Evolutionary conservation across 2,888 invertebrate species (phyloP).

Genomic region (Saturnia japonica): DNA sequence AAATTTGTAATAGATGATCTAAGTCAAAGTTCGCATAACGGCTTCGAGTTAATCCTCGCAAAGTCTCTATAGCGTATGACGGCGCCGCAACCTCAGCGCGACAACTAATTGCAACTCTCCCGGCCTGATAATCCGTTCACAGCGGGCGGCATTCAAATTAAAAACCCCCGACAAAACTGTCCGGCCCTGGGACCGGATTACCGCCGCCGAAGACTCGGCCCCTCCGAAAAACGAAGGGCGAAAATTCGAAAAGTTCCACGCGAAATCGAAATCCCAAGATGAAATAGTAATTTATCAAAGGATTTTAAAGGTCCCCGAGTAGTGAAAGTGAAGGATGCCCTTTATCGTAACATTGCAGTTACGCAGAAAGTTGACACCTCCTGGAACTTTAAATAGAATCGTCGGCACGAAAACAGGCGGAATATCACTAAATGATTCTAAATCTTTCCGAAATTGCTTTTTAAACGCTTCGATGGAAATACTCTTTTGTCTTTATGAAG

Average conservation of each 20-base stretch:
- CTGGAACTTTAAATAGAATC: slow-evolving; percentile 40
- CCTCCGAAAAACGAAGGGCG: slow-evolving; percentile 56
- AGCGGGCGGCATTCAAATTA: slow-evolving; percentile 78
- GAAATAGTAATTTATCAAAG: slow-evolving; percentile 81
- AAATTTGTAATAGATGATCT: slow-evolving; percentile 23
- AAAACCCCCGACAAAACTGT: slow-evolving; percentile 71
- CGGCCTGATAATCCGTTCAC: slow-evolving; percentile 75
- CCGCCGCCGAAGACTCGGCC: slow-evolving; percentile 51
- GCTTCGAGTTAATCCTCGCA: slow-evolving; percentile 49
- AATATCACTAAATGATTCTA: slow-evolving; percentile 18
- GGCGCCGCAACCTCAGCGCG: slow-evolving; percentile 53
- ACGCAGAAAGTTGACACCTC: slow-evolving; percentile 52
- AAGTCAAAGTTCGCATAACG: slow-evolving; percentile 34
- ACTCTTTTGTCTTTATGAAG: slow-evolving; percentile 8
- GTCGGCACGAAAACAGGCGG: slow-evolving; percentile 35
- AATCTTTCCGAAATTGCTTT: slow-evolving; percentile 2
- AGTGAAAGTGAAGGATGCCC: slow-evolving; percentile 64
- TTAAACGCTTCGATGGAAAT: not conserved
- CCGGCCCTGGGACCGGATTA: slow-evolving; percentile 65
- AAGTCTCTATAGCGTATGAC: slow-evolving; percentile 52
- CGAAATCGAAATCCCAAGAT: slow-evolving; percentile 72
- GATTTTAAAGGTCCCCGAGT: slow-evolving; percentile 68
- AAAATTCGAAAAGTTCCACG: slow-evolving; percentile 60
- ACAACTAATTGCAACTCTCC: slow-evolving; percentile 73
- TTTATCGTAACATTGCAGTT: slow-evolving; percentile 65